Base-by-base conservation (phyloP, 2,113 vertebrate species). In the Naja naja region DNA sequence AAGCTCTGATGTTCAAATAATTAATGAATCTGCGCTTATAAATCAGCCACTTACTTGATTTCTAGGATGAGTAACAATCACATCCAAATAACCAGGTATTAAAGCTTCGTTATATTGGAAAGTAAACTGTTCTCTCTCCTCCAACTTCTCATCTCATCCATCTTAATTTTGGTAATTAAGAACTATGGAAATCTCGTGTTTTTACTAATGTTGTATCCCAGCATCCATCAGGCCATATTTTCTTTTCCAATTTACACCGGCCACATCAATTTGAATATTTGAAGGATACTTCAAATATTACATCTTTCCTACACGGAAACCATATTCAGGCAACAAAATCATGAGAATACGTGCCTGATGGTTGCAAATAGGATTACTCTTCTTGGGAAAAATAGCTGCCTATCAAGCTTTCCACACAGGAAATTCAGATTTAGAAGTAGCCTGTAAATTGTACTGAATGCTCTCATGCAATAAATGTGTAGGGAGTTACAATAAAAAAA, bases 401-500 rank as follows among this genome's bases (percentile, higher is more conserved):
- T 25, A 25, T 39, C 64, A 34, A 56, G 12, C 5, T n/a, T 92
- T 89, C 34, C 20, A 16, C 55, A 39, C 0, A 43, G 49, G 12
- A 89, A 89, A 88, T 43, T 10, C 34, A 23, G 1, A 53, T 74
- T 88, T 54, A 30, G 34, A 88, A 88, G 34, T 16, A 34, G 85
- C 20, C 56, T 14, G 11, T 52, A 30, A 87, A n/a, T 87, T 58
- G n/a, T 86, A 91, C 30, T 91, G 34, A 54, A n/a, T 55, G 18
- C 27, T 58, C 85, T 87, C 45, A 47, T 64, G 55, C 85, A 39
- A 34, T 30, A 88, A 87, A 89, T 16, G 92, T 25, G 49, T 86
- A 23, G 55, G 49, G 86, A 64, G 91, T 95, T 43, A 93, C 90
- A 94, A 58, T 92, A 94, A 96, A 39, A 39, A 10, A 0, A 91